Conservation (phyloP, 2,113 vertebrate genomes). For the Lutjanus erythropterus region DNA sequence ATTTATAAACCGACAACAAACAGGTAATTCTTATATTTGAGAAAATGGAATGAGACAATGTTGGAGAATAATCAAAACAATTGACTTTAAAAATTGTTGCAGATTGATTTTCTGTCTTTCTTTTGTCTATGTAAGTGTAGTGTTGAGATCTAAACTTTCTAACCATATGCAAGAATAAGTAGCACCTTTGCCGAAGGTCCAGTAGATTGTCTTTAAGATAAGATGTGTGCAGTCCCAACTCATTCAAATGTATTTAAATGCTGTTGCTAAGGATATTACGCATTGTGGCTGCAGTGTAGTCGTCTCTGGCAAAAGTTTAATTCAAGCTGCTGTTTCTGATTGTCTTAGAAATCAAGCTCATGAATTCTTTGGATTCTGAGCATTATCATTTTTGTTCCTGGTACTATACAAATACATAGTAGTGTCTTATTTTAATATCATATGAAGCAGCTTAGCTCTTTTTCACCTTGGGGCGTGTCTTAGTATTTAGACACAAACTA, state of each 20-base stretch:
- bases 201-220: background rate
- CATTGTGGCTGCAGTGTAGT: background rate
- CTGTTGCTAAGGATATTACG: background rate
- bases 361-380: background rate
- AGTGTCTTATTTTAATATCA: too few relatives aligned
- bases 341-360: background rate
- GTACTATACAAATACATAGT: background rate
- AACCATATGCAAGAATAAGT: background rate
- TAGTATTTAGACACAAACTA: too few relatives aligned
- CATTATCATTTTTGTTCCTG: too few relatives aligned
- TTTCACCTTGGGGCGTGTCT: background rate
- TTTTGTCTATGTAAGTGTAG: background rate
- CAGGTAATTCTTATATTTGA: background rate
- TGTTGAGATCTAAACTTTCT: background rate
- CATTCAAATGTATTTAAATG: background rate
- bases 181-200: background rate
- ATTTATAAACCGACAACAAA: too few relatives aligned
- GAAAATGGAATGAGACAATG: background rate
- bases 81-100: too few relatives aligned
- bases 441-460: background rate
- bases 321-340: background rate
- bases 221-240: background rate
- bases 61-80: background rate
- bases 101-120: background rate
- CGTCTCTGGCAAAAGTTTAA: background rate